phyloP scores from a whole-genome alignment of 2,113 vertebrate species.

The Istiophorus platypterus region DNA sequence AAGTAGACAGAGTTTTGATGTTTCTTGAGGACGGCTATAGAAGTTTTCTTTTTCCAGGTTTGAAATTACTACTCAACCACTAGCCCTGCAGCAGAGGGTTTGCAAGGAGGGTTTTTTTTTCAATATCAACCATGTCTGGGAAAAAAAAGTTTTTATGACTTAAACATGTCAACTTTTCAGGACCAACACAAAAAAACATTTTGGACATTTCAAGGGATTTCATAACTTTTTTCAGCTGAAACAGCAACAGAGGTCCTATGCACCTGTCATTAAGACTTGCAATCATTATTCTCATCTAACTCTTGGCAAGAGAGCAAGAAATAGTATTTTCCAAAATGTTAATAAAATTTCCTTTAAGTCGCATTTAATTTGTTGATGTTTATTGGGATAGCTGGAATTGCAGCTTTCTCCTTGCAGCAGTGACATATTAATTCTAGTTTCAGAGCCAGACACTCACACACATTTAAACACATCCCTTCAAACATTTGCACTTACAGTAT shows the following conservation, averaged over 20 bases:
- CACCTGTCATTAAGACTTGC: background rate
- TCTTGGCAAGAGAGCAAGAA: background rate
- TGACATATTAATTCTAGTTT: background rate
- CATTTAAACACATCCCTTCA: conserved; percentile 24
- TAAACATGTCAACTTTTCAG: too few relatives aligned
- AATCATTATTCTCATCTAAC: background rate
- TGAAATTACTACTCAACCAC: conserved; percentile 39
- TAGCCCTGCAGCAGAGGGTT: background rate
- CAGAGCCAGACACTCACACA: conserved; percentile 8
- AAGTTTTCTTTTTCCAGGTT: conserved; percentile 47
- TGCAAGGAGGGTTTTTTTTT: background rate
- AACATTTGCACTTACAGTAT: conserved; percentile 14
- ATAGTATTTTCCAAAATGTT: background rate
- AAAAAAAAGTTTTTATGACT: background rate
- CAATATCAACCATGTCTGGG: background rate
- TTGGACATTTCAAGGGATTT: background rate
- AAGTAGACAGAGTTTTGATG: conserved; percentile 49
- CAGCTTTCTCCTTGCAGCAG: conserved; percentile 6
- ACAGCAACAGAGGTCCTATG: background rate
- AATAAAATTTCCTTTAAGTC: background rate
- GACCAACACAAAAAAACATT: too few relatives aligned
- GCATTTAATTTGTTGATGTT: background rate
- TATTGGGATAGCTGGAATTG: background rate
- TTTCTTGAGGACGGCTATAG: conserved; percentile 23
- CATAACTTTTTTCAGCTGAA: background rate